Percentiles rank a stretch among this genome's conserved stretches.
These are phyloP conservation scores for Papilio demoleus DNA, from an alignment of 2,888 invertebrate species.

Conservation along the genomic window DNA sequence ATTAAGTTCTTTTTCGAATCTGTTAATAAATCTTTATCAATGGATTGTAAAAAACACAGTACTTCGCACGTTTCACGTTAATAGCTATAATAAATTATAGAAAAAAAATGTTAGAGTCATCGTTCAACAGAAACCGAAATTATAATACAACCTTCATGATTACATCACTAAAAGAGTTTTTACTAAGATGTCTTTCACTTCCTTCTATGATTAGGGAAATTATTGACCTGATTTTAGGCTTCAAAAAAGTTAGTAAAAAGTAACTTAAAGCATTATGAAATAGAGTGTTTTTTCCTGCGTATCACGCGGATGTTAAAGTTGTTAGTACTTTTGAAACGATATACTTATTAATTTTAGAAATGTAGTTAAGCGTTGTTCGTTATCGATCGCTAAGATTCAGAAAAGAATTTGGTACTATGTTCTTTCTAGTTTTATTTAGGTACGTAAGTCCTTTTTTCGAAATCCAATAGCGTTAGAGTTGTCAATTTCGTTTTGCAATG, in stretches of 20 bases:
- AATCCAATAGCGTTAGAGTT: neutral
- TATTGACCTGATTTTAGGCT: neutral
- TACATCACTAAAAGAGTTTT: neutral
- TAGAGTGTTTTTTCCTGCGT: too few species aligned
- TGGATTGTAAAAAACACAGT: conserved; percentile 12
- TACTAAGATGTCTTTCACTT: neutral
- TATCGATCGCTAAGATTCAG: too few species aligned
- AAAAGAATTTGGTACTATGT: too few species aligned
- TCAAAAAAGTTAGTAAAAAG: neutral
- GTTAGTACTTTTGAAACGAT: too few species aligned
- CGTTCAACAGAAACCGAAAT: neutral
- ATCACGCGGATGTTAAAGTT: too few species aligned
- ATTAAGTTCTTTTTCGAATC: conserved; percentile 8
- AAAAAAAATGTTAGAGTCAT: conserved; percentile 11
- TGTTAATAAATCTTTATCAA: conserved; percentile 14
- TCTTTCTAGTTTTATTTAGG: too few species aligned
- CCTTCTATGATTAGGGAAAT: neutral
- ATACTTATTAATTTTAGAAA: too few species aligned
- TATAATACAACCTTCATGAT: conserved; percentile 9
- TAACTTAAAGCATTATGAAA: too few species aligned
- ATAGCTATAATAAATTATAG: conserved; percentile 10
- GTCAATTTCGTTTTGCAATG: neutral
- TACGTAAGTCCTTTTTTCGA: too few species aligned
- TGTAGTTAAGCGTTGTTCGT: too few species aligned
- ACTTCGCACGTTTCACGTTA: conserved; percentile 2